Evolutionary conservation across 2,888 invertebrate species (phyloP), one percentile per base, ranked within the genome.

Genomic region (Drosophila imparisetae): DNA sequence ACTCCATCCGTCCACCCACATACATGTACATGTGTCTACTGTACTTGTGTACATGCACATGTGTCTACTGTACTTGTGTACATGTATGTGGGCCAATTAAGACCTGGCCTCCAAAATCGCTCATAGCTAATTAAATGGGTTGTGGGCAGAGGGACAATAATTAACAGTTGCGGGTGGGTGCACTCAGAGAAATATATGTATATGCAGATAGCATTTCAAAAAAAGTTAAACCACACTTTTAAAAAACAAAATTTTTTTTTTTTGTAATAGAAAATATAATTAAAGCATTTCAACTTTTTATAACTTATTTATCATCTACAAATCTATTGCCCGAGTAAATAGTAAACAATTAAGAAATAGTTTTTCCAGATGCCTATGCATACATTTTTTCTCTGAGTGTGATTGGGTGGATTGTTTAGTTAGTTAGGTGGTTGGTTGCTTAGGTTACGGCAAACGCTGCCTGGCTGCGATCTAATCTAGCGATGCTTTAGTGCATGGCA

Each of bases 401-500:
- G 2, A 18, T 30, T 29, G 7, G 57, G 42, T 60, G 50, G 45
- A 32, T 55, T 49, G 50, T 30, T 53, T 40, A 30, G 57, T 32
- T 55, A 42, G 57, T 57, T 58, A 32, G 42, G 53, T 67, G 48
- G 52, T 42, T 69, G 70, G 57, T n/a, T 58, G 72, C 62, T 78
- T 68, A 55, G 62, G 58, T 74, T 42, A 15, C 68, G 52, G 40
- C 48, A 30, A 59, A 59, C 48, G 63, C 54, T 68, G 66, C 73
- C 69, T 53, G 72, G 40, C 36, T 57, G 52, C 53, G 75, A 42
- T 75, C 61, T 68, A 67, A 78, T 71, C 57, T 48, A 49, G 54
- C 66, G 53, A 54, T 72, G 81, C 83, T 76, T 76, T 54, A 72
- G 62, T 62, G 71, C 78, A 83, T 83, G 73, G 53, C 72, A 71